Conservation (phyloP, 2,797 vertebrate genomes). For the Liparis tanakae region DNA sequence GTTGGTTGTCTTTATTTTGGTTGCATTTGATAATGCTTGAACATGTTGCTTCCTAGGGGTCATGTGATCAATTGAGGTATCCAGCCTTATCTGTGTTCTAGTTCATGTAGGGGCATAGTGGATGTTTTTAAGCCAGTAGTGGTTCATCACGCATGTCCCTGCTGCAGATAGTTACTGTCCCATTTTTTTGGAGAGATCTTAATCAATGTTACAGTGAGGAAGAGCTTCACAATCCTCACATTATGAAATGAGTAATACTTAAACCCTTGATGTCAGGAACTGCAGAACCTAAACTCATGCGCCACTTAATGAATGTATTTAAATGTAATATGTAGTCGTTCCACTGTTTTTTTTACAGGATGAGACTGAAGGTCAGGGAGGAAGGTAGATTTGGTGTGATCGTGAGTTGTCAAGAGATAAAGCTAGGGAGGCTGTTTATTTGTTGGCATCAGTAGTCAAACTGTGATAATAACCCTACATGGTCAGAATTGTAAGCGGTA, state of each 20-base stretch:
- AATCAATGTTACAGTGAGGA: conserved; percentile 29
- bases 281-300: no score
- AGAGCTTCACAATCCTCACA: conserved; percentile 5
- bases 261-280: not conserved
- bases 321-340: not conserved
- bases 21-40: not conserved
- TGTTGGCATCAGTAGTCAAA: not conserved
- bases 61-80: conserved; percentile 20
- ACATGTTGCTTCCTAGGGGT: not conserved
- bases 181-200: conserved; percentile 20
- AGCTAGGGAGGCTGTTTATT: not conserved
- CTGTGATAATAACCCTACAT: not conserved
- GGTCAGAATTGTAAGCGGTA: not conserved
- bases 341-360: not conserved
- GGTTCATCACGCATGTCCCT: conserved; percentile 41
- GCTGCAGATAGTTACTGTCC: conserved; percentile 41
- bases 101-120: conserved; percentile 28
- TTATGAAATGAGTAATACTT: conserved; percentile 3
- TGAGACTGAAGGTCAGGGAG: not conserved
- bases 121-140: conserved; percentile 43
- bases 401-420: not conserved
- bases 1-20: not conserved
- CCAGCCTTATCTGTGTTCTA: conserved; percentile 26
- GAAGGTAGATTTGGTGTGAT: conserved; percentile 1
- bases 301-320: conserved; percentile 9